Evolutionary conservation across 2,888 invertebrate species (phyloP).

Genomic region (Ophonus ardosiacus): DNA sequence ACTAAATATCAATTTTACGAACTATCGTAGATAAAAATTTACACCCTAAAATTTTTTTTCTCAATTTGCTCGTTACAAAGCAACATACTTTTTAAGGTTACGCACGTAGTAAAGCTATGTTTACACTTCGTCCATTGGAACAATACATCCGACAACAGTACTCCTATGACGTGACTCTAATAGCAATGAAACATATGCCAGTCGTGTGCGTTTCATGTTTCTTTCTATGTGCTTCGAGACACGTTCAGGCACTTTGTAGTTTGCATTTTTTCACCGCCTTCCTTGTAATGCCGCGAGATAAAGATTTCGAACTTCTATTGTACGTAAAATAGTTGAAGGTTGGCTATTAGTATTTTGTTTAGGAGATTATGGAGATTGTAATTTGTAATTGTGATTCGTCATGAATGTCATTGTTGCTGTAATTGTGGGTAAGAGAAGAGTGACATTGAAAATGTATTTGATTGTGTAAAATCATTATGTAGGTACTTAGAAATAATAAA

Average conservation of each 20-base stretch:
- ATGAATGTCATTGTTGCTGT: conserved; percentile 7
- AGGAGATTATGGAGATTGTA: conserved; percentile 9
- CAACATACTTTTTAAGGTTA: not conserved
- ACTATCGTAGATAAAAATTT: too few species aligned
- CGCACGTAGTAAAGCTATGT: conserved; percentile 30
- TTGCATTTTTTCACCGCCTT: conserved; percentile 3
- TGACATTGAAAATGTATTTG: not conserved
- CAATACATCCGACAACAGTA: conserved; percentile 40
- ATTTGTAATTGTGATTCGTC: conserved; percentile 31
- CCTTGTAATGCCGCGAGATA: conserved; percentile 18
- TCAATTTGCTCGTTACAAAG: not conserved
- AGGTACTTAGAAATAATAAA: too few species aligned
- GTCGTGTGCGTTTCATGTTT: conserved; percentile 11
- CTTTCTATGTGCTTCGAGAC: conserved; percentile 4
- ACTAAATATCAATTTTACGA: too few species aligned
- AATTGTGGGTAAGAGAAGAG: not conserved
- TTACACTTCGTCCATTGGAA: conserved; percentile 21
- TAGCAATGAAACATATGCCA: conserved; percentile 30
- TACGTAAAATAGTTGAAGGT: conserved; percentile 23
- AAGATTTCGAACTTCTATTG: conserved; percentile 19
- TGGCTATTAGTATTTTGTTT: conserved; percentile 3
- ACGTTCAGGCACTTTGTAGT: conserved; percentile 19
- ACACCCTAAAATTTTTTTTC: too few species aligned
- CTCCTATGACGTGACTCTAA: conserved; percentile 22
- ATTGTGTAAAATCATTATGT: not conserved